Evolutionary conservation across 2,113 vertebrate species (phyloP), one percentile per base, ranked within the genome.

Genomic region (Aldabrachelys gigantea): DNA sequence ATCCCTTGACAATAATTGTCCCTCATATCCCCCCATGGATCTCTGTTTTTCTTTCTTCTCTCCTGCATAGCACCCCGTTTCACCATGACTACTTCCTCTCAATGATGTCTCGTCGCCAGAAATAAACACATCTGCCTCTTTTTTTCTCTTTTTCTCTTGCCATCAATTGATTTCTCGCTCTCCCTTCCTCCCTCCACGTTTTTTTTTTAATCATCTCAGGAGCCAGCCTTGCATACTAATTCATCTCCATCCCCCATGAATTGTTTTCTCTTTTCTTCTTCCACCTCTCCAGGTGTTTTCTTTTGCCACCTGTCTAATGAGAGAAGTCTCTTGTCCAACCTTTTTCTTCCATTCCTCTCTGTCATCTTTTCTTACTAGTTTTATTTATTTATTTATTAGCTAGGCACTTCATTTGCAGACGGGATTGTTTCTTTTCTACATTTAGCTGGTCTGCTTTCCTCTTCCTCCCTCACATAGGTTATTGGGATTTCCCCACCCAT

Each of bases 81-180:
- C 52, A 0, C 12, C 31, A 7, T 54, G 27, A 6, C 69, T 89
- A 65, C n/a, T 89, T 13, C 92, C 54, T 92, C 62, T 90, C 59
- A 38, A 31, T 87, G 22, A 44, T 72, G 29, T 17, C 31, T 12
- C 19, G 9, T 84, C 86, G 22, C 22, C 62, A 72, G 8, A 44
- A 25, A 94, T 11, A 84, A 0, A 80, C 52, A 80, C 69, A 14
- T 83, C 25, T 69, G 62, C 31, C 13, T 38, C 44, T 44, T 49
- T 49, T 69, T 1, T 0, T 10, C 52, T 85, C 65, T 59, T 1
- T 0, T 13, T 53, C 3, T 54, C 38, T 54, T 47, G 29, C 31
- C 5, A 65, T 44, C 80, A 85, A n/a, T 24, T 88, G 79, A 8
- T 13, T 25, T 44, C 69, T 65, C 31, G 14, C 31, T 31, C 31